Evolutionary conservation across 2,113 vertebrate species (phyloP).

Genomic region (Cichladusa arquata): DNA sequence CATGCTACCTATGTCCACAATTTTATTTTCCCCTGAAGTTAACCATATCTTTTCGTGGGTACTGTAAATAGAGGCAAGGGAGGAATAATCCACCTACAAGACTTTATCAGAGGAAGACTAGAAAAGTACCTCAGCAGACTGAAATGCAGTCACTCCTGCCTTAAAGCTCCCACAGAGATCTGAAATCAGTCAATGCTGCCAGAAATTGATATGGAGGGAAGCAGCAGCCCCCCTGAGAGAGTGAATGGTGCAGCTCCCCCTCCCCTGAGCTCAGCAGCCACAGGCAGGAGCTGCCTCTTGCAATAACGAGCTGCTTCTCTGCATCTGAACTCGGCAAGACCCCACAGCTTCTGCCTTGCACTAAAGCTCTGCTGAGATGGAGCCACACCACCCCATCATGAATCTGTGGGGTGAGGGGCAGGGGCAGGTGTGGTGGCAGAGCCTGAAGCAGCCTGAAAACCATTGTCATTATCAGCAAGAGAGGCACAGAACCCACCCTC

Average conservation of each 20-base stretch:
- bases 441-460: not conserved
- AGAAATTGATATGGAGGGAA: not conserved
- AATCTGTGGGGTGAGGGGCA: not conserved
- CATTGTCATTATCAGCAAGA: not conserved
- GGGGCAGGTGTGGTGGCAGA: not conserved
- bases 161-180: not conserved
- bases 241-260: not conserved
- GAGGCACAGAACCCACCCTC: not conserved
- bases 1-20: not conserved
- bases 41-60: not conserved
- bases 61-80: not conserved
- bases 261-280: not conserved
- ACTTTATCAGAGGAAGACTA: not conserved
- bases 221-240: not conserved
- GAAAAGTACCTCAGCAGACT: not conserved
- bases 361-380: not conserved
- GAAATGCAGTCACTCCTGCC: not conserved
- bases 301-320: not conserved
- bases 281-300: not conserved
- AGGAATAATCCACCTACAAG: not conserved
- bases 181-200: not conserved
- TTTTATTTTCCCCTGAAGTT: not conserved
- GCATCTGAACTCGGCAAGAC: not conserved
- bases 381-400: rapidly evolving
- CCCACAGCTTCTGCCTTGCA: rapidly evolving